These are phyloP conservation scores for Philopotamus ludificatus DNA, from an alignment of 1,140 invertebrate genomes.

Conservation along the genomic window DNA sequence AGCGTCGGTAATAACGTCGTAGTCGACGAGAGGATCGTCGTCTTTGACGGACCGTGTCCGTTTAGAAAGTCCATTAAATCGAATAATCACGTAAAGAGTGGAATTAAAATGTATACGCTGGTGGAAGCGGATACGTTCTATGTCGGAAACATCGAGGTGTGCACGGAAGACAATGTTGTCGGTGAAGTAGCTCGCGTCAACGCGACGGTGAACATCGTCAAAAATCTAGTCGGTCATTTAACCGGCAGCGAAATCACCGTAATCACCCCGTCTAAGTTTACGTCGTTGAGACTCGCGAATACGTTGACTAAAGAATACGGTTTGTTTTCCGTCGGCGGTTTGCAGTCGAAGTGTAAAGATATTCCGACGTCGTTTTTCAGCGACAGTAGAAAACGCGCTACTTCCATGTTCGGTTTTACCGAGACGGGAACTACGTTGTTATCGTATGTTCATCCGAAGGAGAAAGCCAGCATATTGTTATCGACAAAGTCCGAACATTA, in stretches of 20 bases:
- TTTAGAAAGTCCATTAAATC: constrained; percentile 55
- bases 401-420: constrained; percentile 48
- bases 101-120: constrained; percentile 51
- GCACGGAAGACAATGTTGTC: constrained; percentile 47
- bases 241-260: constrained; percentile 47
- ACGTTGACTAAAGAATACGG: constrained; percentile 46
- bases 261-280: constrained; percentile 49
- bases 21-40: constrained; percentile 55
- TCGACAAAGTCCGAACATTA: constrained; percentile 32
- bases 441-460: constrained; percentile 31
- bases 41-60: constrained; percentile 52
- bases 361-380: constrained; percentile 49
- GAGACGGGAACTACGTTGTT: constrained; percentile 43
- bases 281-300: constrained; percentile 46
- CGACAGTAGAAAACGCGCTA: constrained; percentile 44
- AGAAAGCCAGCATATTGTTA: constrained; percentile 31
- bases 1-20: constrained; percentile 47
- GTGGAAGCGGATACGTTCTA: constrained; percentile 54
- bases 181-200: constrained; percentile 37
- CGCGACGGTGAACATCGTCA: constrained; percentile 44
- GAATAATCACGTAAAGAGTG: constrained; percentile 46
- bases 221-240: constrained; percentile 50
- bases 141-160: constrained; percentile 53
- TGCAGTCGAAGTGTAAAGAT: constrained; percentile 46
- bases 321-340: constrained; percentile 46